A percentile compares a stretch with the other conserved stretches of the same genome.
Evolutionary conservation across 2,888 invertebrate genomes (phyloP).

Genomic region (Resseliella maxima): DNA sequence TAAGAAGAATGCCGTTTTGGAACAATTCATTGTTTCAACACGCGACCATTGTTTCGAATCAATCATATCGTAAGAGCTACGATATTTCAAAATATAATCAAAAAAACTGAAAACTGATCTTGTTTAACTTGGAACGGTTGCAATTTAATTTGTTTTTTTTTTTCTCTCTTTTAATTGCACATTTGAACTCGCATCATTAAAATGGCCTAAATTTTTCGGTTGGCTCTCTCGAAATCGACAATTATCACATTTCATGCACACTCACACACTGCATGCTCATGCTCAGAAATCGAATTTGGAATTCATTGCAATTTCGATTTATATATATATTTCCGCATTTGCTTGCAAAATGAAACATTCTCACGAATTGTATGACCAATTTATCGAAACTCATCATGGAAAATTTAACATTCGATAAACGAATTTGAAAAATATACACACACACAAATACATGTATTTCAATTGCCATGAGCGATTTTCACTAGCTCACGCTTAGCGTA

Average conservation of each 20-base stretch:
- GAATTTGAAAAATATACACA: not conserved
- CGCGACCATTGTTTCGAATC: not conserved
- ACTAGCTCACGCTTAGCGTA: not conserved
- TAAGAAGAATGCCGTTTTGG: not conserved
- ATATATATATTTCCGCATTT: not conserved
- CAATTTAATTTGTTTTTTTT: not conserved
- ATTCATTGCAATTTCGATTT: not conserved
- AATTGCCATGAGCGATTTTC: not conserved
- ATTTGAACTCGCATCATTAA: not conserved
- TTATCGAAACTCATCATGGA: slow-evolving; percentile 18
- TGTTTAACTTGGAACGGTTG: not conserved
- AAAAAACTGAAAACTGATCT: not conserved
- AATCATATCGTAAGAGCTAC: too few species aligned
- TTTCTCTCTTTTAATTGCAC: slow-evolving; percentile 3
- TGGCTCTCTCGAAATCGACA: not conserved
- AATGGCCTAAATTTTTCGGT: slow-evolving; percentile 12
- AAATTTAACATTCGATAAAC: not conserved
- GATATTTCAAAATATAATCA: not conserved
- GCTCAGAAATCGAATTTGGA: slow-evolving; percentile 31
- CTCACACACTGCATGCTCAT: not conserved
- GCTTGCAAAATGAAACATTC: not conserved
- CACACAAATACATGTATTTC: not conserved
- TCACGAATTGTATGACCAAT: slow-evolving; percentile 3
- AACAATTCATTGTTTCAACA: slow-evolving; percentile 4
- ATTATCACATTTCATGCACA: not conserved